Evolutionary conservation across 2,888 invertebrate genomes (phyloP).

Genomic region (Polydrusus cervinus): DNA sequence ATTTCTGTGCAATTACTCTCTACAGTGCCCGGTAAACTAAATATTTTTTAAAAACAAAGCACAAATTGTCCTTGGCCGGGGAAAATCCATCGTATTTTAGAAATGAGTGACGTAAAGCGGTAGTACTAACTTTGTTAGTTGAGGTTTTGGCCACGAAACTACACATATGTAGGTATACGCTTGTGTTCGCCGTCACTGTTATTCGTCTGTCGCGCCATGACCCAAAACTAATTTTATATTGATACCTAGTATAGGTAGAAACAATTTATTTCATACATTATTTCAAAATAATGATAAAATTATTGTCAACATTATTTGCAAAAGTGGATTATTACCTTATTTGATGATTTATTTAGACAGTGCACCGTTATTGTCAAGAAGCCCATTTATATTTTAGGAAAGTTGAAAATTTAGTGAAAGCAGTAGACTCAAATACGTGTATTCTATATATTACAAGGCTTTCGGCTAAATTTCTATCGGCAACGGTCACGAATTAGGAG

Average conservation of each 20-base stretch:
- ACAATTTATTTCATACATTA: not conserved
- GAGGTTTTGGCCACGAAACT: no score
- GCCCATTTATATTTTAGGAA: conserved; percentile 54
- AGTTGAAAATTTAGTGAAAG: conserved; percentile 60
- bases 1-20: no score
- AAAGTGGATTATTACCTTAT: conserved; percentile 27
- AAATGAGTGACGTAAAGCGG: no score
- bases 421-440: conserved; percentile 45
- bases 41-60: no score
- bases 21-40: no score
- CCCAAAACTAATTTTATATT: no score
- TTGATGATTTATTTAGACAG: conserved; percentile 39
- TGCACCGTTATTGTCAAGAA: conserved; percentile 33
- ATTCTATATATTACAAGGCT: conserved; percentile 59
- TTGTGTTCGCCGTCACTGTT: no score
- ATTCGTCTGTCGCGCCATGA: no score
- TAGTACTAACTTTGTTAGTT: no score
- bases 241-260: not conserved
- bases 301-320: not conserved
- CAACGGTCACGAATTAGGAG: conserved; percentile 61
- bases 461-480: conserved; percentile 65
- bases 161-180: no score
- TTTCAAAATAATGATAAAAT: not conserved
- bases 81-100: no score
- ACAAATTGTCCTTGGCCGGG: no score